Evolutionary conservation across 2,888 invertebrate species (phyloP), one percentile per base, ranked within the genome.

Genomic region (Erynnis tages): DNA sequence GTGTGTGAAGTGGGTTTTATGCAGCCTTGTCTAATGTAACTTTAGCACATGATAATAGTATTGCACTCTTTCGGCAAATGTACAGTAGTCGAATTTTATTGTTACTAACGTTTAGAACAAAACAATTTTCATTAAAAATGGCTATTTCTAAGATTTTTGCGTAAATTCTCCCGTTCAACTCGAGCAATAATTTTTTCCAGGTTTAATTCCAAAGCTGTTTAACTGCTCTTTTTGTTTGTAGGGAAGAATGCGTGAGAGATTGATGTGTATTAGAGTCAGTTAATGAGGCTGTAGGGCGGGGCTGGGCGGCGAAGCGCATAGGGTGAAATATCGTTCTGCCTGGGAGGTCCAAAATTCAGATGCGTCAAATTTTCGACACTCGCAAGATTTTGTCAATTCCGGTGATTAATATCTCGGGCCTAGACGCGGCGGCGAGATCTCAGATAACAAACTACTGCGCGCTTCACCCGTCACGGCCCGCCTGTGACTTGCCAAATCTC

Each of bases 311-410:
- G 67, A 60, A 68, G 69, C 70, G 67, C 71, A 63, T 71, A 69
- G 73, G 73, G 79, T 86, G 86, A 88, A 82, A 83, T 86, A 87
- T 88, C 71, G 81, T 73, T 79, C 82, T 65, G 73, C 82, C 75
- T 86, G 88, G 85, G 88, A 85, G 87, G 88, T 87, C 88, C 69
- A 66, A 68, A 69, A 68, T 72, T 67, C 63, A 62, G 65, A 73
- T 70, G 73, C 76, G 74, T 78, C 82, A 79, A 69, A 85, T 82
- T 85, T 86, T 87, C 85, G 86, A 86, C 88, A 87, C 86, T 79
- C 67, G 80, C 82, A 85, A 80, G 83, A 85, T 86, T 87, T 86
- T 87, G 87, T 85, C 86, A 83, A 86, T 77, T 73, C 62, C 57
- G 65, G 71, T 83, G 85, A 86, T 87, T 80, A 76, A 85, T 87